Percentiles rank a stretch among this genome's conserved stretches.
Conservation (phyloP, 2,888 invertebrate species). For the Drosophila dives region DNA sequence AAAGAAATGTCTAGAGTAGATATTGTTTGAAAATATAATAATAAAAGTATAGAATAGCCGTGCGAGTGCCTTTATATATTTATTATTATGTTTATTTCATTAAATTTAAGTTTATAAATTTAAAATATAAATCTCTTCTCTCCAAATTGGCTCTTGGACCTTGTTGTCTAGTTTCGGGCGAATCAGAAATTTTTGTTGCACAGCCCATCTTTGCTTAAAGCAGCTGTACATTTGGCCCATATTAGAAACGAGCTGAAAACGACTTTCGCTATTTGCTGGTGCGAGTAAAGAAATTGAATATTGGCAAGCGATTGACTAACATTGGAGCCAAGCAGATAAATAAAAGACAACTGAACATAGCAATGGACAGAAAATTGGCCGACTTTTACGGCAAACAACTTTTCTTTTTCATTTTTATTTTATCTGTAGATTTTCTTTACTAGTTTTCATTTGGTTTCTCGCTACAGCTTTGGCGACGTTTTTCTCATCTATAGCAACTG, state of each 20-base stretch:
- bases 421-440: constrained; percentile 14
- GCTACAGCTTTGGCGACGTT: constrained; percentile 34
- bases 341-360: constrained; percentile 40
- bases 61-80: neutral
- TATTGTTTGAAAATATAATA: neutral
- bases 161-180: constrained; percentile 38
- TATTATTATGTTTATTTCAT: neutral
- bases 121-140: constrained; percentile 14
- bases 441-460: constrained; percentile 28
- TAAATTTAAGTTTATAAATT: too few species aligned
- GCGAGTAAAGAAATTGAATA: constrained; percentile 43
- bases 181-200: constrained; percentile 26
- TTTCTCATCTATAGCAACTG: constrained; percentile 44
- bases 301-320: constrained; percentile 71
- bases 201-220: constrained; percentile 22
- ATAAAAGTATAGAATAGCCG: neutral
- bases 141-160: constrained; percentile 18
- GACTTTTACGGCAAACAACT: constrained; percentile 69
- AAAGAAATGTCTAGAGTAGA: neutral
- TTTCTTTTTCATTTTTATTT: constrained; percentile 62
- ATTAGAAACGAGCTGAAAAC: constrained; percentile 75
- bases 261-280: constrained; percentile 69
- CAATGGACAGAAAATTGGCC: constrained; percentile 51
- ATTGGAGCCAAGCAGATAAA: constrained; percentile 59
- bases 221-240: constrained; percentile 76